Evolutionary conservation across 2,797 vertebrate genomes (phyloP), one percentile per base, ranked within the genome.

Genomic region (Helicolenus hilgendorfi): DNA sequence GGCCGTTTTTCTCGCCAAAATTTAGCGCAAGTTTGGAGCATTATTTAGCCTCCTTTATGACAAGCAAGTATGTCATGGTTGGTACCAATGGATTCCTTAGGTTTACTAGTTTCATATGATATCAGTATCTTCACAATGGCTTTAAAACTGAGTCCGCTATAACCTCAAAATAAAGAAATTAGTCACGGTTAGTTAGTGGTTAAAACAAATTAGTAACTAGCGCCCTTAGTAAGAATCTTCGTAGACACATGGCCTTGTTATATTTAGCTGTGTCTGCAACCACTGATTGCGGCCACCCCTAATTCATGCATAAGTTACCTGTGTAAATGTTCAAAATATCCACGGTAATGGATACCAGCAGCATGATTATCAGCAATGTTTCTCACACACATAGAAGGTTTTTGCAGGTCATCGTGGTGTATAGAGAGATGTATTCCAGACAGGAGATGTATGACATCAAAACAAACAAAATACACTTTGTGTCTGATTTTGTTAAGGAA

Each of bases 91-190:
- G 45, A 49, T 49, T 49, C 45, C 0, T 49, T 20, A 20, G 18
- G 15, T 49, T 49, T 49, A 0, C 7, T 49, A 49, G 18, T 49
- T 4, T 45, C 41, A 45, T 45, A 18, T 20, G 45, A 20, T 49
- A 0, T 0, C 45, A 1, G 18, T 20, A 49, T 20, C 45, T 9
- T 49, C 14, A 45, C 45, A 20, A 15, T 49, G 0, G 45, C 45
- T 49, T 49, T 49, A 49, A 49, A 49, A 49, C 45, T 49, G 45
- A 49, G 45, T 0, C 45, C 45, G 18, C 0, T 49, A 49, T 0
- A 49, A 49, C 45, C 45, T 49, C 0, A 49, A 8, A 20, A 0
- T 49, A 49, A 49, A 49, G 45, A 20, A 49, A 49, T 49, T 49
- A 20, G 41, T 49, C 1, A 15, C 41, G 15, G n/a, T n/a, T n/a